Evolutionary conservation across 2,113 vertebrate species (phyloP), one percentile per base, ranked within the genome.

Genomic region (Myotis davidii): DNA sequence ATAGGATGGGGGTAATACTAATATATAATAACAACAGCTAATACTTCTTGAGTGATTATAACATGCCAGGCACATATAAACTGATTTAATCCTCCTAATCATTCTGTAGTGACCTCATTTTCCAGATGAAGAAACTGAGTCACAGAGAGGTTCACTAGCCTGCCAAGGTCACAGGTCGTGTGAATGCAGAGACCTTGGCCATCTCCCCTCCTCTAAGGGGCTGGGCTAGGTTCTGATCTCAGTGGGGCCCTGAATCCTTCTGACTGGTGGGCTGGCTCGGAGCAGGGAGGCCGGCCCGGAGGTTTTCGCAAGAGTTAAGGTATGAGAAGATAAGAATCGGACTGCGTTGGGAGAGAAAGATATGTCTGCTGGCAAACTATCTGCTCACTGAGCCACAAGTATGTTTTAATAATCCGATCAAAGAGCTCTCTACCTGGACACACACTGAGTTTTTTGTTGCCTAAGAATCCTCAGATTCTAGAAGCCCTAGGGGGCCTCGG

Each of bases 401-500:
- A 14, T 70, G 69, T 76, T 77, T 77, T 48, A 79, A 48, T 69
- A 50, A 6, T 52, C 48, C 25, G 59, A 64, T n/a, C 18, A 34
- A 56, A 52, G 69, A 84, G 61, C 23, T 42, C 20, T 79, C 61
- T 18, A 78, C n/a, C 59, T 21, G 72, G 52, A 42, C 45, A 10
- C 64, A 94, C 81, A 92, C 65, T 59, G 37, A n/a, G 39, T 69
- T 50, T 77, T 95, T 91, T 87, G 90, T 90, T 84, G 20, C 52
- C 16, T 32, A 9, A 64, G 72, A 39, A 74, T 27, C 70, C 65
- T 54, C n/a, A 25, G 69, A 48, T 50, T 77, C 89, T 48, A 9
- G 74, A 56, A 81, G 70, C 70, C 83, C 29, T 32, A 3, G 34
- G 52, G 39, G 67, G 14, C 45, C 45, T 85, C 2, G 2, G 9